Percentiles rank a stretch among this genome's conserved stretches.
Evolutionary conservation across 1,140 invertebrate genomes (phyloP).

Genomic region (Drosophila arawakana): DNA sequence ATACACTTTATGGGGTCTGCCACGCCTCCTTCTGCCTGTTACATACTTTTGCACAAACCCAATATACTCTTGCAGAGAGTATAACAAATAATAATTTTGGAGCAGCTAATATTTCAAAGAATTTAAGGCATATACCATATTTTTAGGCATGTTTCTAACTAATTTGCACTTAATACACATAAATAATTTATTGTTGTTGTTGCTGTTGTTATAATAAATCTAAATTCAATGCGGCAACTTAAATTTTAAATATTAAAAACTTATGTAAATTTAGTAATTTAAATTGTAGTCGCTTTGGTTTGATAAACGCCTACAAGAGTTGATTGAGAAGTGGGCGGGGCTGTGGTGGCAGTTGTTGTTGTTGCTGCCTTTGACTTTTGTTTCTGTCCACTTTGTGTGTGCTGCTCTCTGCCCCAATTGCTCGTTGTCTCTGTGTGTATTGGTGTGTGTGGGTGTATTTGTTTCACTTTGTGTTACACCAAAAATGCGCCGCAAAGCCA

Average conservation of each 20-base stretch:
- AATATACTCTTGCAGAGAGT: no score
- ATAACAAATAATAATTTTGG: slow-evolving; percentile 5
- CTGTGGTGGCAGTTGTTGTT: slow-evolving; percentile 9
- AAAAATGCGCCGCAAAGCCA: slow-evolving; percentile 81
- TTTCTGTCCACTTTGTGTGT: slow-evolving; percentile 54
- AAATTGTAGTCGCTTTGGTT: slow-evolving; percentile 30
- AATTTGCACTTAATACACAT: slow-evolving; percentile 10
- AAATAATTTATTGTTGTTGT: slow-evolving; percentile 6
- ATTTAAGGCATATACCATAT: background rate
- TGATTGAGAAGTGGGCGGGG: slow-evolving; percentile 31
- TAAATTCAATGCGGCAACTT: background rate
- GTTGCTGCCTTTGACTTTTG: slow-evolving; percentile 62
- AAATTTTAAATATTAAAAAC: slow-evolving; percentile 10
- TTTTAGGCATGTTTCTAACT: background rate
- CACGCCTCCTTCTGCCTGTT: no score
- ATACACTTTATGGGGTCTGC: no score
- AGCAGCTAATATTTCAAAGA: slow-evolving; percentile 2
- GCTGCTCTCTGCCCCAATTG: slow-evolving; percentile 14
- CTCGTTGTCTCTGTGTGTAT: slow-evolving; percentile 2
- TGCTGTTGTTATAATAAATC: slow-evolving; percentile 14
- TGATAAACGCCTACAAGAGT: slow-evolving; percentile 15
- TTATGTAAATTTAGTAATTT: slow-evolving; percentile 32
- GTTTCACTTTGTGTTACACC: slow-evolving; percentile 77
- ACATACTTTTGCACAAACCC: no score
- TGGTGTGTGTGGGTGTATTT: slow-evolving; percentile 44